Percentiles rank a stretch among this genome's conserved stretches.
Conservation (phyloP, 1,140 invertebrate genomes). For the Drosophila insularis region DNA sequence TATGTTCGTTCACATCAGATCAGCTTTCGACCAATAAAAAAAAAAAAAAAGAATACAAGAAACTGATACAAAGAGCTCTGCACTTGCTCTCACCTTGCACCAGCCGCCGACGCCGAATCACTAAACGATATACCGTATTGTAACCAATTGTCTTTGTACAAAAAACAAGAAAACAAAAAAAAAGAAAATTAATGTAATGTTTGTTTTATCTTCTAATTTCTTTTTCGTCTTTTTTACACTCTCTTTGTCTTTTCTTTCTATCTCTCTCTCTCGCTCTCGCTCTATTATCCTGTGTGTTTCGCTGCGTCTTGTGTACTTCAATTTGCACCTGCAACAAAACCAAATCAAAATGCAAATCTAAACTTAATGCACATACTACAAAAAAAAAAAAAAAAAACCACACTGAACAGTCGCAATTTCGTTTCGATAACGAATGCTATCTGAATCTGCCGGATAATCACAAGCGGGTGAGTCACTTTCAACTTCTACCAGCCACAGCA, state of each 20-base stretch:
- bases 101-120: background rate
- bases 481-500: constrained; percentile 62
- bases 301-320: constrained; percentile 21
- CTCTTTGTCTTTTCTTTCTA: constrained; percentile 38
- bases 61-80: constrained; percentile 17
- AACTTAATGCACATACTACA: constrained; percentile 35
- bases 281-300: constrained; percentile 22
- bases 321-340: constrained; percentile 37
- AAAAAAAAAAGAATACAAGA: constrained; percentile 14
- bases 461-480: constrained; percentile 93
- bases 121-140: background rate
- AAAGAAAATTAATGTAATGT: constrained; percentile 34
- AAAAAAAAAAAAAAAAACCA: constrained; percentile 25
- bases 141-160: background rate
- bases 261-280: constrained; percentile 28
- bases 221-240: constrained; percentile 51
- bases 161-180: background rate
- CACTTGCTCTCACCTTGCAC: constrained; percentile 18
- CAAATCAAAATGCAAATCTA: constrained; percentile 14
- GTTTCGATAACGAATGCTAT: constrained; percentile 99
- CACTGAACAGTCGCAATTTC: constrained; percentile 94
- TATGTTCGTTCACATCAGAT: background rate
- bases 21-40: background rate
- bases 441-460: constrained; percentile 97
- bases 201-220: constrained; percentile 35